Evolutionary conservation across 2,113 vertebrate species (phyloP).

Genomic region (Scomber colias): DNA sequence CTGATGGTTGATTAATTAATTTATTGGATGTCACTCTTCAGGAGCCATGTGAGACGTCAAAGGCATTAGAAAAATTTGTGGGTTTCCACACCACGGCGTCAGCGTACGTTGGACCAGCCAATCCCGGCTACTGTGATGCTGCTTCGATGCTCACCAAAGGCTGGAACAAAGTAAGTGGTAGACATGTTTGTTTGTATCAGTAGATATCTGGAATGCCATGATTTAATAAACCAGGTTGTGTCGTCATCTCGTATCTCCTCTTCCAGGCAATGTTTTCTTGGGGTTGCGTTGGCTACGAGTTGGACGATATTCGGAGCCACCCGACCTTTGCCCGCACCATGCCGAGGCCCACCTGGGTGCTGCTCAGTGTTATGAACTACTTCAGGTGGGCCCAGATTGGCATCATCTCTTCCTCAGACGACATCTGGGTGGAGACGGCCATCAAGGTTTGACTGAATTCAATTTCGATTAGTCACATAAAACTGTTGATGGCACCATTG

Average conservation of each 20-base stretch:
- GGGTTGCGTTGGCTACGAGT: constrained; percentile 82
- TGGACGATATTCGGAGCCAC: constrained; percentile 80
- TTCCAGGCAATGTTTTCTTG: constrained; percentile 83
- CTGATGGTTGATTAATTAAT: not conserved
- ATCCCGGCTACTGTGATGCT: constrained; percentile 87
- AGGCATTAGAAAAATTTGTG: constrained; percentile 80
- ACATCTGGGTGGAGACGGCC: constrained; percentile 85
- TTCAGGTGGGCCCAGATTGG: constrained; percentile 87
- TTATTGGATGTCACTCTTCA: constrained; percentile 40
- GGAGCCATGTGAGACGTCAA: constrained; percentile 87
- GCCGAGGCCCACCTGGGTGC: constrained; percentile 81
- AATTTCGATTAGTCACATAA: not conserved
- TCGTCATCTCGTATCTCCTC: not conserved
- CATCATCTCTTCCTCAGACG: constrained; percentile 84
- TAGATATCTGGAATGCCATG: not conserved
- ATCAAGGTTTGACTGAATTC: constrained; percentile 65
- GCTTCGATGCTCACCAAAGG: constrained; percentile 86
- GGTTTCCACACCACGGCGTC: constrained; percentile 81
- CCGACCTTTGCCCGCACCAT: constrained; percentile 83
- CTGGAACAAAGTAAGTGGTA: constrained; percentile 83
- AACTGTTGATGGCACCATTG: not conserved
- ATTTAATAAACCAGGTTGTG: not conserved
- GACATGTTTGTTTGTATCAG: not conserved
- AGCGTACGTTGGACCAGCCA: constrained; percentile 83
- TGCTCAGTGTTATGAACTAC: constrained; percentile 81